A percentile compares a stretch with the other conserved stretches of the same genome.
These are phyloP conservation scores for Sanderia malayensis DNA, from an alignment of 30 jellyfish, hydroid and myxozoan genomes.

Conservation along the genomic window DNA sequence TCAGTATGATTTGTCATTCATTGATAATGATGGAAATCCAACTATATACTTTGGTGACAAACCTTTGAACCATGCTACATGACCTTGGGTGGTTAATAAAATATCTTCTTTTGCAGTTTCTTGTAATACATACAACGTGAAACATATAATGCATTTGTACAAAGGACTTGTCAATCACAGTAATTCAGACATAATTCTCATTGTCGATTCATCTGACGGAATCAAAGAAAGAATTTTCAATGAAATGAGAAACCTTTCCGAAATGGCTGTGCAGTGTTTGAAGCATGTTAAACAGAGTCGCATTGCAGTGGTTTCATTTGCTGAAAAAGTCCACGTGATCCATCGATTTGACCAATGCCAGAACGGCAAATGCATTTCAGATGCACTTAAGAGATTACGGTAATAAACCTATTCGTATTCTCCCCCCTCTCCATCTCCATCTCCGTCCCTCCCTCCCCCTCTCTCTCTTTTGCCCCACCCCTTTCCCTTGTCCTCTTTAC, in stretches of 20 bases:
- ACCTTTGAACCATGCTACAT: too few species aligned
- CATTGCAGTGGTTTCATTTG: conserved; percentile 53
- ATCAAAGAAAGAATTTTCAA: conserved; percentile 36
- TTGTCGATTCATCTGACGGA: conserved; percentile 54
- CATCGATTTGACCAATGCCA: conserved; percentile 43
- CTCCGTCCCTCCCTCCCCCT: too few species aligned
- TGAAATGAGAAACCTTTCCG: conserved; percentile 41
- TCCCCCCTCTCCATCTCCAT: too few species aligned
- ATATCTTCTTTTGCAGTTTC: neutral
- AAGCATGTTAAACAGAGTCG: conserved; percentile 35
- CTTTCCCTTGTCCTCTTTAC: too few species aligned
- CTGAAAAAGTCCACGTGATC: conserved; percentile 31
- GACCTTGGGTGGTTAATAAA: too few species aligned
- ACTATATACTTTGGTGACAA: too few species aligned
- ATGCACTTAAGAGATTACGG: conserved; percentile 37
- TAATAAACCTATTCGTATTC: neutral
- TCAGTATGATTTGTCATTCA: too few species aligned
- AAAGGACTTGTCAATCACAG: conserved; percentile 57
- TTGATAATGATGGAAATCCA: too few species aligned
- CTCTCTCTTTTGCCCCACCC: too few species aligned
- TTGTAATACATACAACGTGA: conserved; percentile 6
- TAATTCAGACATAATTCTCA: conserved; percentile 44
- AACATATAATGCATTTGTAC: conserved; percentile 39
- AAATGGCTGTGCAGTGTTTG: conserved; percentile 52
- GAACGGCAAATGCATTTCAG: conserved; percentile 23